These are phyloP conservation scores for Ephydatia muelleri DNA, from an alignment of 37 sponge, comb jelly and placozoan species.

Conservation along the genomic window DNA sequence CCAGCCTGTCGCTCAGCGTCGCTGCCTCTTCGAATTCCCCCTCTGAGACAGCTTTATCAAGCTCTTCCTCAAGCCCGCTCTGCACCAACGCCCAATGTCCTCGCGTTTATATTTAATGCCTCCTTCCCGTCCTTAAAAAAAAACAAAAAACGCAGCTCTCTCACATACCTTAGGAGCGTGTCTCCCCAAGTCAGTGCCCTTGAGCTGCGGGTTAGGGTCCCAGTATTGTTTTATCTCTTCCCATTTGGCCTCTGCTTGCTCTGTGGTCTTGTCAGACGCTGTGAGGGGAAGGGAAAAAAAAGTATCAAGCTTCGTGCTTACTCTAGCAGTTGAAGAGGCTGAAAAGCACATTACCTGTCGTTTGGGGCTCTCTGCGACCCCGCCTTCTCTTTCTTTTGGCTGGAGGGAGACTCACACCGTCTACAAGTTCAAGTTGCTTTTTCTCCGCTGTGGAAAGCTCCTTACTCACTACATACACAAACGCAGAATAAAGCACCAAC, in stretches of 20 bases:
- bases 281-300: neutral
- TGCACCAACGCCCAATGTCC: neutral
- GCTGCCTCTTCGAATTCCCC: constrained; percentile 57
- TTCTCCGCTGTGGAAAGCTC: constrained; percentile 29
- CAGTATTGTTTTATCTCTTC: constrained; percentile 44
- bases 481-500: neutral
- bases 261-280: neutral
- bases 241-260: constrained; percentile 36
- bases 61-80: constrained; percentile 62
- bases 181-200: constrained; percentile 28
- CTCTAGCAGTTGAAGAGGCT: neutral
- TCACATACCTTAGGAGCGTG: constrained; percentile 34
- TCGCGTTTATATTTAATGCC: neutral
- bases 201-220: constrained; percentile 77
- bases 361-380: neutral
- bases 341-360: no score
- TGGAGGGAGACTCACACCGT: neutral
- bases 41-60: constrained; percentile 57
- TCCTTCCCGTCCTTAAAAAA: neutral
- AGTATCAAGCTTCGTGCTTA: no score
- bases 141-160: no score
- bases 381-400: constrained; percentile 5
- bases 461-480: constrained; percentile 16
- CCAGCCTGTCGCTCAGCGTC: constrained; percentile 54
- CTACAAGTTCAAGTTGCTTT: constrained; percentile 14